Evolutionary conservation across 2,888 invertebrate species (phyloP).

Genomic region (Rhabditoides inermis): DNA sequence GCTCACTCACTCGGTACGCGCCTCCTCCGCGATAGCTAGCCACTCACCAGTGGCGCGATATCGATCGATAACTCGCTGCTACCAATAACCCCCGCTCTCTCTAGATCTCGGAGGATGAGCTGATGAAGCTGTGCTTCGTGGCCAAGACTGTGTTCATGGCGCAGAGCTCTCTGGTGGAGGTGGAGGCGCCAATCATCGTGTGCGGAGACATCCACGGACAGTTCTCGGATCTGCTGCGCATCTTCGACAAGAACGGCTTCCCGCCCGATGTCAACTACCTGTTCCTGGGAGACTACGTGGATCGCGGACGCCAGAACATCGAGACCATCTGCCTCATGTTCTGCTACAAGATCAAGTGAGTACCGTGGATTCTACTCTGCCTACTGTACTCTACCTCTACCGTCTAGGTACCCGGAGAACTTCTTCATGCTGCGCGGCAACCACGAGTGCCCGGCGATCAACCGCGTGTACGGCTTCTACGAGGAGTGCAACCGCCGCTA

Average conservation of each 20-base stretch:
- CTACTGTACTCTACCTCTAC: neutral
- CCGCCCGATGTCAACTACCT: slow-evolving; percentile 31
- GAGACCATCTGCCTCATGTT: slow-evolving; percentile 28
- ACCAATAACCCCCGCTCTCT: neutral
- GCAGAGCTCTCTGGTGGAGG: slow-evolving; percentile 35
- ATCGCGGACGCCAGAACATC: slow-evolving; percentile 28
- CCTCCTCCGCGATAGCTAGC: too few relatives aligned
- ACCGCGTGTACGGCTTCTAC: slow-evolving; percentile 45
- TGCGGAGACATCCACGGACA: slow-evolving; percentile 45
- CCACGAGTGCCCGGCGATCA: slow-evolving; percentile 44
- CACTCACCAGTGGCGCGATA: too few relatives aligned
- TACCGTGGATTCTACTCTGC: neutral
- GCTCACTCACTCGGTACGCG: slow-evolving; percentile 15
- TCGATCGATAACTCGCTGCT: neutral
- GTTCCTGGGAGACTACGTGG: slow-evolving; percentile 33
- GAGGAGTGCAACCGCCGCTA: slow-evolving; percentile 41
- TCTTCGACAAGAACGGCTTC: slow-evolving; percentile 37
- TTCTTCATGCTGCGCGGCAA: slow-evolving; percentile 47
- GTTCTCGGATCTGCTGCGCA: slow-evolving; percentile 26
- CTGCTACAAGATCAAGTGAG: slow-evolving; percentile 25
- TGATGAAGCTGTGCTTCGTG: slow-evolving; percentile 23
- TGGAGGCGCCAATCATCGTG: slow-evolving; percentile 40
- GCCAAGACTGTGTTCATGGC: slow-evolving; percentile 33
- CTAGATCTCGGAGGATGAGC: slow-evolving; percentile 26
- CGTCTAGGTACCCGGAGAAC: slow-evolving; percentile 34